A percentile compares a stretch with the other conserved stretches of the same genome.
phyloP scores from a whole-genome alignment of 2,113 vertebrate species.

The Anseranas semipalmata region DNA sequence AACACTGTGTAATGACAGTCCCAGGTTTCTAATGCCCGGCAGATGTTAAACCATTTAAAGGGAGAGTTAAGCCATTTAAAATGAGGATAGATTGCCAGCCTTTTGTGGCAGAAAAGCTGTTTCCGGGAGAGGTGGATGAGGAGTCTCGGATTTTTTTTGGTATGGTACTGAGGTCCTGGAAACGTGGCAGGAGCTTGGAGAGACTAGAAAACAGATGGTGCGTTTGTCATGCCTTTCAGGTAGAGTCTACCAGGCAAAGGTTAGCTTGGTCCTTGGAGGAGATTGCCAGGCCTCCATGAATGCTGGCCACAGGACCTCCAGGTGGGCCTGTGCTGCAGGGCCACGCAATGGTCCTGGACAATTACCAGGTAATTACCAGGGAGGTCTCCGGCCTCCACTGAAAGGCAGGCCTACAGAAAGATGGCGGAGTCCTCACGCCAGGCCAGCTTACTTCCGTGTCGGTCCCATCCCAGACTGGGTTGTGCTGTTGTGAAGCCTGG shows the following conservation, averaged over 20 bases:
- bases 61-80: conserved; percentile 26
- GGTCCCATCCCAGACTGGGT: not conserved
- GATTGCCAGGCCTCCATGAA: not conserved
- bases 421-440: not conserved
- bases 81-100: not conserved
- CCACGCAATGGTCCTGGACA: not conserved
- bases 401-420: not conserved
- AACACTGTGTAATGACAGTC: not conserved
- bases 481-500: not conserved
- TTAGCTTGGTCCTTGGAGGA: not conserved
- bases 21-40: not conserved
- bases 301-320: not conserved
- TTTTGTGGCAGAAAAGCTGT: not conserved
- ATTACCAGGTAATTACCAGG: too few species aligned
- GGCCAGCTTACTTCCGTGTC: not conserved
- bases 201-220: not conserved
- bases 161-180: not conserved
- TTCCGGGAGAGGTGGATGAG: not conserved
- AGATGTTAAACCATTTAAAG: conserved; percentile 18
- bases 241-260: not conserved
- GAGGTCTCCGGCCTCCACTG: not conserved
- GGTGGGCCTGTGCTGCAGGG: not conserved
- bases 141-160: not conserved
- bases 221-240: not conserved
- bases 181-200: not conserved